Evolutionary conservation across 2,113 vertebrate species (phyloP).

Genomic region (Typhlomys cinereus): DNA sequence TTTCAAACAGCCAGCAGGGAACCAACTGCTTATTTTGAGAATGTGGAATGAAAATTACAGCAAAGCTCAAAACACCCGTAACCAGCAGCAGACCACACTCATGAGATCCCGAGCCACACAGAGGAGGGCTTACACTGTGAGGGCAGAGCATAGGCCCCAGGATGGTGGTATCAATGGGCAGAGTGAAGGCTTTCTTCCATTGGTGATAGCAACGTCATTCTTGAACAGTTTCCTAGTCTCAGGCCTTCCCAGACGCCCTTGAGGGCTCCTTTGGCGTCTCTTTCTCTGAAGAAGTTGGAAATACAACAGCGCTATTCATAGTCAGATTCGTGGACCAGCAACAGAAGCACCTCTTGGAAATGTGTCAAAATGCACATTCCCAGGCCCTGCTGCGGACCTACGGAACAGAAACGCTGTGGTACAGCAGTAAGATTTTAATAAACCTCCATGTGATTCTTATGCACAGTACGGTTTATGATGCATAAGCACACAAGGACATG

Average conservation of each 20-base stretch:
- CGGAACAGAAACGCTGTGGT: neutral
- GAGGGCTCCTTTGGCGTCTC: neutral
- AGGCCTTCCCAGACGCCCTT: neutral
- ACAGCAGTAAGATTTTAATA: neutral
- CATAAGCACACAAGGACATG: fast-evolving
- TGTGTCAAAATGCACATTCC: neutral
- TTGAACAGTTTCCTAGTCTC: neutral
- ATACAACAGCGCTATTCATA: neutral
- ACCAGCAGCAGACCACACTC: neutral
- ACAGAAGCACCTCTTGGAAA: neutral
- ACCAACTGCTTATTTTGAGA: neutral
- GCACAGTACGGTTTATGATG: neutral
- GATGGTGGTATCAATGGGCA: neutral
- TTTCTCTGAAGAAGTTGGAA: neutral
- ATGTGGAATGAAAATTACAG: neutral
- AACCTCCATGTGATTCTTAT: neutral
- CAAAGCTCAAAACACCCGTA: neutral
- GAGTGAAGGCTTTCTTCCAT: neutral
- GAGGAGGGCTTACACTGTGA: neutral
- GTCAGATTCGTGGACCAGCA: neutral
- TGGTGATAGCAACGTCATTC: neutral
- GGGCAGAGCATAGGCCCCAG: neutral
- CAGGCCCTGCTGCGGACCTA: neutral
- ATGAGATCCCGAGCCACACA: neutral
- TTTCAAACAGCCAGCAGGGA: neutral